Base-by-base conservation (phyloP, 2,797 vertebrate genomes). In the Enteromius anoplus region DNA sequence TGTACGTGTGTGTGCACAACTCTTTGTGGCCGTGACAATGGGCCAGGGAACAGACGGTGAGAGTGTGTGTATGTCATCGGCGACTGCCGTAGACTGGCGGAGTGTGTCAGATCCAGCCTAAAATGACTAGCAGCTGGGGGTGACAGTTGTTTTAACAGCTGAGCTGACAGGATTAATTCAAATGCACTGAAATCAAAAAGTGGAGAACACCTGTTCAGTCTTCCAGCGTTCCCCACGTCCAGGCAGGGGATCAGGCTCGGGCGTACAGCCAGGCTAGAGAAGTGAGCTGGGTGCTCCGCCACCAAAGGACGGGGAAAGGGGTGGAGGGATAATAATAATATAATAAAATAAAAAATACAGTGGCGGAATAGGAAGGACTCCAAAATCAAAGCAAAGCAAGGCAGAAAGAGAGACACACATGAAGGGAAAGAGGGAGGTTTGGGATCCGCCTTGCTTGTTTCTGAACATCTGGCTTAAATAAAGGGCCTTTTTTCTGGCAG, bases 121-220 rank as follows among this genome's bases (percentile, higher is more conserved):
- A 97, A 98, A 97, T 97, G 96, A 97, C 96, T 96, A 98, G 97
- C 98, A 99, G 98, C 98, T 99, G 98, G 97, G 97, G 96, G 95
- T 97, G 97, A 97, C 98, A 99, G 97, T 98, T 98, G 98, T 98
- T 99, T 97, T 96, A 98, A 97, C 98, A 99, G 97, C 98, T 99
- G 98, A 99, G 96, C 97, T 98, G 98, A 98, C 98, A 99, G 97
- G 97, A 99, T 99, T 99, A 98, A 99, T 99, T 98, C 96, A 95
- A 97, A 98, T 96, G 96, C 97, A 98, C 96, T 96, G 96, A 98
- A 98, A 99, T 99, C 97, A 99, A 98, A 98, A 97, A 93, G 94
- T 95, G 96, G 95, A 91, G 95, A 98, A 97, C 98, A 99, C 98
- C 98, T 99, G 98, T 98, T 97, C 96, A 94, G 95, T 96, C 96